These are phyloP conservation scores for Emydocephalus ijimae DNA, from an alignment of 2,113 vertebrate genomes.

Conservation along the genomic window DNA sequence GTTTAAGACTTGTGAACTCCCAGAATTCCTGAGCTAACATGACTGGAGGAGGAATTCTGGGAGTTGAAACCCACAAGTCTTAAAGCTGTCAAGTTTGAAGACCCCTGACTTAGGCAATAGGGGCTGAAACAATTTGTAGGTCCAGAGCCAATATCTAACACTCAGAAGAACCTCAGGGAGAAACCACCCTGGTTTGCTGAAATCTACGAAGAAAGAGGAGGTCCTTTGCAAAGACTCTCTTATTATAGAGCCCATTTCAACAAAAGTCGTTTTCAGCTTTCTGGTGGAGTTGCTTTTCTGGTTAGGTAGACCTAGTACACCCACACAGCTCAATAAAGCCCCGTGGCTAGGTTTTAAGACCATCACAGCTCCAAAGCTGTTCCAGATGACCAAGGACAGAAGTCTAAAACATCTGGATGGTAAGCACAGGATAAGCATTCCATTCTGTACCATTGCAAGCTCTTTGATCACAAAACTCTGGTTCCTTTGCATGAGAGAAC, in stretches of 20 bases:
- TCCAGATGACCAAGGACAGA: neutral
- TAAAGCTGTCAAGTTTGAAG: no score
- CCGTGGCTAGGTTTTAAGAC: neutral
- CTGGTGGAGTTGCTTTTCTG: neutral
- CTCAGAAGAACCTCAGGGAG: neutral
- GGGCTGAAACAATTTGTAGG: neutral
- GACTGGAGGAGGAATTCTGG: no score
- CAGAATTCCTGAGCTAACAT: no score
- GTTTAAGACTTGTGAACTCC: no score
- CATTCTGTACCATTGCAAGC: neutral
- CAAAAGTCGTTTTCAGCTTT: neutral
- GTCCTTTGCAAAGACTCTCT: neutral
- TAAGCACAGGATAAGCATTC: neutral
- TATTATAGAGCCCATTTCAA: neutral
- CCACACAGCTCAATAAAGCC: neutral
- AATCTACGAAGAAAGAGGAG: neutral
- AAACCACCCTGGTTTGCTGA: neutral
- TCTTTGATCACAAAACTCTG: neutral
- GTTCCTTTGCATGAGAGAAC: neutral
- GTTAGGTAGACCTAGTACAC: neutral
- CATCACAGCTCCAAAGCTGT: neutral
- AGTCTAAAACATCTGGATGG: neutral
- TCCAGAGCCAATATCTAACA: neutral
- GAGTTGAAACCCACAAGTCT: no score
- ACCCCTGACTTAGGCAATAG: neutral